phyloP scores from a whole-genome alignment of 2,888 invertebrate species.

The Tigriopus californicus region DNA sequence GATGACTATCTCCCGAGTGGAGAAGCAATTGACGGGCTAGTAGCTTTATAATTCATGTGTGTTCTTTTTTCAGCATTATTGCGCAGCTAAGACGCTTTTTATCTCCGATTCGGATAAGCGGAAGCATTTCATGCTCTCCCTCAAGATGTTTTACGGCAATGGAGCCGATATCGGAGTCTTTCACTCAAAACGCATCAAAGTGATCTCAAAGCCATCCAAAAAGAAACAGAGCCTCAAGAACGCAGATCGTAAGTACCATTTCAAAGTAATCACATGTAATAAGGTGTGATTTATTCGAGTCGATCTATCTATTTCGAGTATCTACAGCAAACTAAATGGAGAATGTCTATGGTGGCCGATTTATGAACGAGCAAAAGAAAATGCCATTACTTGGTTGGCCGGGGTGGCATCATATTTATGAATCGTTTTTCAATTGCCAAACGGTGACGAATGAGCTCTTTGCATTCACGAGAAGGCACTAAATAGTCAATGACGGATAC shows the following conservation, averaged over 20 bases:
- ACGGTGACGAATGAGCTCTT: too few species aligned
- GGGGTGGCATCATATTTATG: too few species aligned
- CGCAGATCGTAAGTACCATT: constrained; percentile 50
- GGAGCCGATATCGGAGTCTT: constrained; percentile 97
- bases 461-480: too few species aligned
- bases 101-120: constrained; percentile 98
- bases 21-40: neutral
- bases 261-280: neutral
- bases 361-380: too few species aligned
- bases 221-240: constrained; percentile 99
- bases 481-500: too few species aligned
- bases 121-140: constrained; percentile 96
- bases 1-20: neutral
- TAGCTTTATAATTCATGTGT: neutral
- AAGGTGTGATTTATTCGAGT: too few species aligned
- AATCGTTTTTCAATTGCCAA: too few species aligned
- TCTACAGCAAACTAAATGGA: too few species aligned
- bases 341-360: too few species aligned
- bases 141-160: constrained; percentile 97
- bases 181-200: constrained; percentile 96
- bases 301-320: too few species aligned
- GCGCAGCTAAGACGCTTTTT: constrained; percentile 96
- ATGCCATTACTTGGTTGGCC: too few species aligned
- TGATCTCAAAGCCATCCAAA: constrained; percentile 98
- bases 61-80: constrained; percentile 52